Evolutionary conservation across 2,888 invertebrate species (phyloP).

Genomic region (Drosophila atripex): DNA sequence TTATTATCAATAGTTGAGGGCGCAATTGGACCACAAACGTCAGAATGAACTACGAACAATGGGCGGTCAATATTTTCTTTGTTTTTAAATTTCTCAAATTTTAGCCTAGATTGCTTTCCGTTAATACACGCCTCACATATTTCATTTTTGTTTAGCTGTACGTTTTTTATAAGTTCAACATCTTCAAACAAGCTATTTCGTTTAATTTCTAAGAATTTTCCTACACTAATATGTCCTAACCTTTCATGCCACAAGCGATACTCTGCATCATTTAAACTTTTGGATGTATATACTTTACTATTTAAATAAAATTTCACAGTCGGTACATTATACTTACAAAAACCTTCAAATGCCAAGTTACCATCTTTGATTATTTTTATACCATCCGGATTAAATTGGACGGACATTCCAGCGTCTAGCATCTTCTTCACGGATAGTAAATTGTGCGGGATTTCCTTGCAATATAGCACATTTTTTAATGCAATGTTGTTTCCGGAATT

Average conservation of each 20-base stretch:
- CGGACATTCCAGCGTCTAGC: conserved; percentile 5
- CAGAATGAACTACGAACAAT: conserved; percentile 12
- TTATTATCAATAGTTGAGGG: conserved; percentile 17
- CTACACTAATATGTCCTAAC: not conserved
- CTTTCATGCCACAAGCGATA: not conserved
- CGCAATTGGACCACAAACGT: conserved; percentile 22
- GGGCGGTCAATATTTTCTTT: conserved; percentile 1
- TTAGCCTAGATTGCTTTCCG: conserved; percentile 1
- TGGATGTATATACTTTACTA: conserved; percentile 1
- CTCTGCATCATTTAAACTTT: conserved; percentile 2
- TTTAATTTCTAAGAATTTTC: conserved; percentile 14
- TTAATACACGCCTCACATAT: not conserved
- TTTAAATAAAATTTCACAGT: not conserved
- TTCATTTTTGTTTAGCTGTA: conserved; percentile 3
- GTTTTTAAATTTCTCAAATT: conserved; percentile 4
- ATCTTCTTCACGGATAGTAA: conserved; percentile 7
- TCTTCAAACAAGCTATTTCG: conserved; percentile 1
- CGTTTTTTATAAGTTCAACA: not conserved
- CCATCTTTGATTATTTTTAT: conserved; percentile 6
- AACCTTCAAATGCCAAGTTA: not conserved
- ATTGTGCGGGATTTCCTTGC: too few species aligned
- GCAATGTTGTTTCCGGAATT: not conserved
- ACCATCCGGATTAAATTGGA: too few species aligned
- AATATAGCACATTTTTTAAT: not conserved
- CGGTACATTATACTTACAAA: not conserved